phyloP scores from a whole-genome alignment of 2,888 invertebrate species.

The Synanthedon andrenaeformis region DNA sequence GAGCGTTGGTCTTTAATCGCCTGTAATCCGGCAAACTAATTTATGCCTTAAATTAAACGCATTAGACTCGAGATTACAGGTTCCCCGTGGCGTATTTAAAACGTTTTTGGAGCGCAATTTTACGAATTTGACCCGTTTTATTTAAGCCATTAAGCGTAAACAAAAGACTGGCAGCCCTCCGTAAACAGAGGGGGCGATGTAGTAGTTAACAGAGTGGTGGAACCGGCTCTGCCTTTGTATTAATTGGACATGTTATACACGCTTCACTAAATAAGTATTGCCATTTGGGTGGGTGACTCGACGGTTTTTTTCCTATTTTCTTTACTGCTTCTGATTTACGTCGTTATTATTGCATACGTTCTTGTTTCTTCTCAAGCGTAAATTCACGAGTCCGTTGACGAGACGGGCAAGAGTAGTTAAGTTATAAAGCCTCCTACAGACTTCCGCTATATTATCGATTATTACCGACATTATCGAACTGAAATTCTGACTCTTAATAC shows the following conservation, averaged over 20 bases:
- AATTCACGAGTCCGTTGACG: no score
- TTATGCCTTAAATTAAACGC: conserved; percentile 37
- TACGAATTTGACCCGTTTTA: conserved; percentile 65
- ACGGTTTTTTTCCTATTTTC: conserved; percentile 25
- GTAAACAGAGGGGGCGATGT: conserved; percentile 51
- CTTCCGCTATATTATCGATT: no score
- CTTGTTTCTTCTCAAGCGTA: neutral
- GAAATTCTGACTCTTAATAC: no score
- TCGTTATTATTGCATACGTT: neutral
- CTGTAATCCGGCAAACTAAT: conserved; percentile 29
- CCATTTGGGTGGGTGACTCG: conserved; percentile 19
- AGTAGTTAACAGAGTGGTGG: conserved; percentile 58
- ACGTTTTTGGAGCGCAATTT: conserved; percentile 48
- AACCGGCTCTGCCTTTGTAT: conserved; percentile 45
- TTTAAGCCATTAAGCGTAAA: conserved; percentile 67
- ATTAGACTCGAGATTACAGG: conserved; percentile 34
- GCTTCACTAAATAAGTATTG: conserved; percentile 55
- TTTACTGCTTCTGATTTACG: conserved; percentile 16
- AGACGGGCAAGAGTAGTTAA: no score
- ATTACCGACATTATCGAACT: no score
- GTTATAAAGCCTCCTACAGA: no score
- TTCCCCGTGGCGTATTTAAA: conserved; percentile 33
- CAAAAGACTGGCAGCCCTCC: conserved; percentile 57
- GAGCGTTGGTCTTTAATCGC: conserved; percentile 35
- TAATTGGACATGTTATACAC: conserved; percentile 63